Evolutionary conservation across 2,888 invertebrate species (phyloP), one percentile per base, ranked within the genome.

Genomic region (Anorthoa munda): DNA sequence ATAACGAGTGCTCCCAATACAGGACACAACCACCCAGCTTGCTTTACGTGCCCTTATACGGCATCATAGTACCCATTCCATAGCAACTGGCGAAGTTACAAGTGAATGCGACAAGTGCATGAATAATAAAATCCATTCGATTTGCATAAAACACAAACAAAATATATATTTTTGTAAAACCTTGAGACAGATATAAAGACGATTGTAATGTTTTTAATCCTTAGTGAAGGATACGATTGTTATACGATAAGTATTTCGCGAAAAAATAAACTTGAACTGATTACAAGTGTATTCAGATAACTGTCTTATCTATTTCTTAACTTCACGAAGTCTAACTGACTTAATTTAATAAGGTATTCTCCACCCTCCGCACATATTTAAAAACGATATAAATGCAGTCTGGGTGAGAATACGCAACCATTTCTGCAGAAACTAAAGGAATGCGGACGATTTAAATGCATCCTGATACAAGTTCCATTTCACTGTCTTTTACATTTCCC

Each of bases 1-100:
- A 84, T 76, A 84, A 80, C 81, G 46, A 81, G 82, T 81, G 79
- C 83, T 86, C 79, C 80, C 77, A 80, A 86, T 85, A 79, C 67
- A 77, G 79, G 77, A 67, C 68, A 69, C 65, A 81, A 64, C 75
- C 77, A 68, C 70, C 74, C 70, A 64, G 60, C 31, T 53, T 74
- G 80, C 78, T 80, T 78, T 53, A n/a, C 48, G 18, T 51, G 46
- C 45, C 89, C 85, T 60, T 86, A 82, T 78, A 87, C 56, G 83
- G 86, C 48, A n/a, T 65, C 73, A 86, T 74, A 85, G 84, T 65
- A 31, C 68, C 46, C 64, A 74, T 77, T 76, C 74, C 73, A 66
- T 66, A 69, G 77, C 79, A 79, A 76, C 66, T 79, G 59, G 75
- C n/a, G 63, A 50, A 55, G 59, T 67, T 83, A 51, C 71, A 74